Base-by-base conservation (phyloP, 1,140 invertebrate species). In the Andrena cerasifolii region DNA sequence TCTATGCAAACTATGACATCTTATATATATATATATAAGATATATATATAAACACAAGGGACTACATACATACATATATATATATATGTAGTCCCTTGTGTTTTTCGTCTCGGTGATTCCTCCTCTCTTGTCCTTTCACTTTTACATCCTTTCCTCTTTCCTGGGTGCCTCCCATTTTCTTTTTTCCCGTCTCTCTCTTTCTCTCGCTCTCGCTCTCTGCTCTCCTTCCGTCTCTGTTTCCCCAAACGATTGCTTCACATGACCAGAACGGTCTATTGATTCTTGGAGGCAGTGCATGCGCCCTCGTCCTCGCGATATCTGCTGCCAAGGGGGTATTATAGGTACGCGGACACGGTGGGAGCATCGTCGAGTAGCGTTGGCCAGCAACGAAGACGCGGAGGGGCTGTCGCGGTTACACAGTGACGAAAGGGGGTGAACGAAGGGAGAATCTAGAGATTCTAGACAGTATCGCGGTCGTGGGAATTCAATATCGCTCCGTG, bases 231-330 rank as follows among this genome's bases (percentile, higher is more conserved):
- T 49, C 67, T 28, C 43, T 74, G 62, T 80, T 47, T 67, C 24
- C 73, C 70, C 72, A 71, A n/a, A n/a, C 72, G 74, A 80, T 65
- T 80, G 43, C 72, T 89, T 90, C 90, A 90, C 90, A 88, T 91
- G 89, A 90, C 88, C 86, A 77, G 81, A 83, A 79, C 82, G 81
- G 80, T 87, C 86, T 90, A 91, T 91, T 90, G 90, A 91, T 91
- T 80, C 85, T 85, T 84, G 75, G 68, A 78, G 82, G 75, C 61
- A 84, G 88, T 89, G 87, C 89, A 91, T 90, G 90, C 89, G 90
- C 90, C 86, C 88, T 90, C 81, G 88, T 73, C 47, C 49, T 70
- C 80, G 84, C 80, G 84, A 88, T 86, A 84, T 89, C 83, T 87
- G 79, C 80, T 86, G 68, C 78, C 74, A 87, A 78, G 71, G 78